These are phyloP conservation scores for Disparrhopalites patrizii DNA, from an alignment of 2,888 invertebrate species.

Conservation along the genomic window DNA sequence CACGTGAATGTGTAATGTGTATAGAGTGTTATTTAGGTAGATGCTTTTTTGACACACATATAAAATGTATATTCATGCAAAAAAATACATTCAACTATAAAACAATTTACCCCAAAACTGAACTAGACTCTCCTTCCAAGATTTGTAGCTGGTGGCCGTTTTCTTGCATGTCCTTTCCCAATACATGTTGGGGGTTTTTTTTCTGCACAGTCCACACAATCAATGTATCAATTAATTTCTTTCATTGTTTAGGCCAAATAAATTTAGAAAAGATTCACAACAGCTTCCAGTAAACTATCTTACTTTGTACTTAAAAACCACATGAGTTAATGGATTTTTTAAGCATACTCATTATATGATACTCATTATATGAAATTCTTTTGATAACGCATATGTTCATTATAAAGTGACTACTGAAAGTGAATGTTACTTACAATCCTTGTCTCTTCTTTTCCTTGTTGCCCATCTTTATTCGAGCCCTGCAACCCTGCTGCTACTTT, in stretches of 20 bases:
- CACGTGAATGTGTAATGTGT: too few species aligned
- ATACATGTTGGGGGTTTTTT: slow-evolving; percentile 79
- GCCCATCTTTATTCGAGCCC: slow-evolving; percentile 55
- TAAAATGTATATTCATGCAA: neutral
- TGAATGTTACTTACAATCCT: slow-evolving; percentile 60
- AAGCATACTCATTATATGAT: too few species aligned
- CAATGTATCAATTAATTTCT: neutral
- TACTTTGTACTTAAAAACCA: too few species aligned
- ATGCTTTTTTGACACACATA: neutral
- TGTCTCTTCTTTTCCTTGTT: slow-evolving; percentile 57
- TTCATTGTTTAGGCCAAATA: too few species aligned
- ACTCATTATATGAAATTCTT: too few species aligned
- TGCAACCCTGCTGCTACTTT: slow-evolving; percentile 54
- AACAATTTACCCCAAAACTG: slow-evolving; percentile 57
- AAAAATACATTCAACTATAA: neutral
- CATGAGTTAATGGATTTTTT: too few species aligned
- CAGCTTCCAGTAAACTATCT: too few species aligned
- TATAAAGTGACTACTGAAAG: neutral
- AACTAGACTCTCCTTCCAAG: slow-evolving; percentile 55
- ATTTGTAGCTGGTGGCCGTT: slow-evolving; percentile 55
- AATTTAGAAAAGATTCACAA: too few species aligned
- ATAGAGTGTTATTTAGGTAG: neutral
- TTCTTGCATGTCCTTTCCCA: slow-evolving; percentile 72
- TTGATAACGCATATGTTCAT: neutral
- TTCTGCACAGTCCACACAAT: slow-evolving; percentile 56